Evolutionary conservation across 2,888 invertebrate genomes (phyloP), one percentile per base, ranked within the genome.

Genomic region (Melanotus villosus): DNA sequence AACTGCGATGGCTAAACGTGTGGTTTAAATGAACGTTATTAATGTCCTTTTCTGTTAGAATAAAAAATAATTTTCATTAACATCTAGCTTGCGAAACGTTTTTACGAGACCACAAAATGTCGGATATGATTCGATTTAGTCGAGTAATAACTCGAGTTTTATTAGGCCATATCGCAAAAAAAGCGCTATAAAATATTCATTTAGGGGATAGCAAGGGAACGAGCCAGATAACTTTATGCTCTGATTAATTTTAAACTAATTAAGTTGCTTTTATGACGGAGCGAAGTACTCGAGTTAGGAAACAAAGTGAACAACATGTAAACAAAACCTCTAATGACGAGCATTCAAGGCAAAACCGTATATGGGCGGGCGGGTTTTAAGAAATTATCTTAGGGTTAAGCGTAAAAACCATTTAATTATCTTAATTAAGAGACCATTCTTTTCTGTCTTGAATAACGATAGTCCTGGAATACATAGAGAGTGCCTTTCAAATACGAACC

Each of bases 211-310:
- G 16, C 16, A 54, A 10, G 41, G 9, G 23, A 26, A 19, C 38
- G 57, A 30, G 14, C 26, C 9, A 58, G 45, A 47, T 47, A 45
- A 45, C 54, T 43, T 64, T 56, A 64, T 56, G 54, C 64, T 54
- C 64, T 64, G 64, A 64, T 64, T 64, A 59, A 64, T 41, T 56
- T 43, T 64, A 64, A 64, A 56, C 64, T 64, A 64, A 64, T 64
- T 64, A 56, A 56, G 64, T 54, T 43, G 64, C 64, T 64, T 52
- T 43, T 54, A 56, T 54, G 41, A 43, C 30, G 9, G 38, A 41
- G 34, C 19, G 54, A 54, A 63, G 63, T 18, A 63, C 38, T 26
- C 4, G 23, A 32, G 63, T 30, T 21, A 14, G 16, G 54, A 43
- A 64, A 64, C 56, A 64, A 64, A 64, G 54, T 54, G 64, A 64